Conservation (phyloP, 1,140 invertebrate species). For the Tetragonula clypearis region DNA sequence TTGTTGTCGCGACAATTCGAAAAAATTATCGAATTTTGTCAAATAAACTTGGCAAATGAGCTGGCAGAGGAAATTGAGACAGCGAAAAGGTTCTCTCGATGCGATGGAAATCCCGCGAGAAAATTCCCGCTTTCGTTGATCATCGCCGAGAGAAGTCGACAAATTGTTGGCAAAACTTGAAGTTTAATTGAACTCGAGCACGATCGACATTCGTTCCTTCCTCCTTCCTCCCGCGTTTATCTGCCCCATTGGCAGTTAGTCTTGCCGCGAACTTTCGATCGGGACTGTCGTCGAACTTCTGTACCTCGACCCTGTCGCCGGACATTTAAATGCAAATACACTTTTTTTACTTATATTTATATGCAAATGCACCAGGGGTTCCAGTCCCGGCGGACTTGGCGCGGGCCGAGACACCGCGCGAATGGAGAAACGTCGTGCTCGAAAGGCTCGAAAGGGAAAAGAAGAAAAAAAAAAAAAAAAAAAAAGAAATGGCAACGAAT, state of each 20-base stretch:
- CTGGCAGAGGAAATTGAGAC: too few relatives aligned
- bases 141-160: too few relatives aligned
- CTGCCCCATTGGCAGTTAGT: neutral
- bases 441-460: neutral
- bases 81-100: too few relatives aligned
- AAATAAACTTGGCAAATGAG: too few relatives aligned
- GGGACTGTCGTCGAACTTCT: slow-evolving; percentile 49
- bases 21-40: too few relatives aligned
- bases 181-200: too few relatives aligned
- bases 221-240: neutral
- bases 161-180: too few relatives aligned
- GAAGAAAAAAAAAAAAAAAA: too few relatives aligned
- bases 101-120: too few relatives aligned
- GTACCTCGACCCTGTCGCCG: neutral
- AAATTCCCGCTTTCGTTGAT: too few relatives aligned
- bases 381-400: slow-evolving; percentile 12
- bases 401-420: slow-evolving; percentile 3
- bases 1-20: too few relatives aligned
- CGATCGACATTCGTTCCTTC: neutral
- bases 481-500: slow-evolving; percentile 9
- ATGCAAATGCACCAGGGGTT: slow-evolving; percentile 53
- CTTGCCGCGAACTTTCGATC: neutral
- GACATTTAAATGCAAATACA: slow-evolving; percentile 67
- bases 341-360: slow-evolving; percentile 66
- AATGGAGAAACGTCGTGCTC: slow-evolving; percentile 21